These are phyloP conservation scores for Suillia variegata DNA, from an alignment of 2,888 invertebrate species.

Conservation along the genomic window DNA sequence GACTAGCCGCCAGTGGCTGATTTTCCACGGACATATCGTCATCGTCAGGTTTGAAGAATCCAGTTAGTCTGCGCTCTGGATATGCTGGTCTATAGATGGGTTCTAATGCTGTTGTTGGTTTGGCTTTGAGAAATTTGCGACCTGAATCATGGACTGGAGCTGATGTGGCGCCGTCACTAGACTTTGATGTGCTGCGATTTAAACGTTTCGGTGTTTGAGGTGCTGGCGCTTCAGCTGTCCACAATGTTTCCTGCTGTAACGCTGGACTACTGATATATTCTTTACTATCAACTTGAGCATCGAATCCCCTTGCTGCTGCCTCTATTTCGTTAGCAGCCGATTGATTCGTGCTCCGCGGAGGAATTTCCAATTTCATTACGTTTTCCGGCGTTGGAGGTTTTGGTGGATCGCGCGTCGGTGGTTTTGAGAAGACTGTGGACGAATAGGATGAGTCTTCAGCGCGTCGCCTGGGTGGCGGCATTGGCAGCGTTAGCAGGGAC, in stretches of 20 bases:
- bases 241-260: background rate
- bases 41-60: conserved; percentile 21
- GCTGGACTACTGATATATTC: background rate
- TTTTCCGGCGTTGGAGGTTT: conserved; percentile 36
- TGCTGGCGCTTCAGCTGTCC: background rate
- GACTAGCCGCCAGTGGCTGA: background rate
- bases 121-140: conserved; percentile 13
- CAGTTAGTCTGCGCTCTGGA: conserved; percentile 22
- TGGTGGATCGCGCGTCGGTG: conserved; percentile 43
- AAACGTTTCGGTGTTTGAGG: conserved; percentile 25
- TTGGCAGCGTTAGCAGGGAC: conserved; percentile 27
- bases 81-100: background rate
- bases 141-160: background rate
- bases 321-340: too few species aligned
- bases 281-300: background rate
- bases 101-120: background rate
- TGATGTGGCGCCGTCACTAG: background rate
- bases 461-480: background rate
- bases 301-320: background rate
- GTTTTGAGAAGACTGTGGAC: conserved; percentile 22
- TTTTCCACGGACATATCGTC: conserved; percentile 22
- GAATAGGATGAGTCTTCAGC: background rate
- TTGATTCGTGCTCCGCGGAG: too few species aligned
- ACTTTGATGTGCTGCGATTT: conserved; percentile 25
- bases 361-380: too few species aligned